These are phyloP conservation scores for Caenorhabditis auriculariae DNA, from an alignment of 2,888 invertebrate genomes.

Conservation along the genomic window DNA sequence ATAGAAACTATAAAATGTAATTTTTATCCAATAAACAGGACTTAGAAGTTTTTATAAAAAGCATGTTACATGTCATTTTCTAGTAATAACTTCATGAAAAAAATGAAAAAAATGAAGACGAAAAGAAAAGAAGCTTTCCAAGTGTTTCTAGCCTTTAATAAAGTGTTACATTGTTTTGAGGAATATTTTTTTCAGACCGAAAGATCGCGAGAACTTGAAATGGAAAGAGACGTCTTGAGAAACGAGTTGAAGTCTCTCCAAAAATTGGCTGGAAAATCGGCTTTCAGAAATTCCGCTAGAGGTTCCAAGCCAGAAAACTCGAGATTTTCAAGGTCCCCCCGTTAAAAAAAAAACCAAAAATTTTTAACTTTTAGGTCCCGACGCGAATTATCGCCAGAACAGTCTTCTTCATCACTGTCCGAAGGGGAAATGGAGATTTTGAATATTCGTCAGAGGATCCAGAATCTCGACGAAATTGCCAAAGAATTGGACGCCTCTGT, in stretches of 20 bases:
- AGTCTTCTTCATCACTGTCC: constrained; percentile 16
- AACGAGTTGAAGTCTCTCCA: constrained; percentile 17
- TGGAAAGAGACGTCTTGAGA: constrained; percentile 20
- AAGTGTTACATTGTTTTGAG: too few species aligned
- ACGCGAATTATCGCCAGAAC: constrained; percentile 4
- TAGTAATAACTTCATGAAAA: too few species aligned
- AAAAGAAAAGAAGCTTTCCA: too few species aligned
- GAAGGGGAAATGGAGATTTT: constrained; percentile 27
- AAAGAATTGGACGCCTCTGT: constrained; percentile 35
- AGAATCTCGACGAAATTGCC: constrained; percentile 36
- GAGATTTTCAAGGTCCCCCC: neutral
- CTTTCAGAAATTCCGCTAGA: too few species aligned
- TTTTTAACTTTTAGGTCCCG: neutral
- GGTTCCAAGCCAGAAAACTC: neutral
- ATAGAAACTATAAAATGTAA: too few species aligned
- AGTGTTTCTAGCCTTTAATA: too few species aligned
- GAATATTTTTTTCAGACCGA: constrained; percentile 19
- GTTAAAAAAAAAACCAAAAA: neutral
- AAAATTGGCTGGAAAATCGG: constrained; percentile 8
- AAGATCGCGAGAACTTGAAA: constrained; percentile 18
- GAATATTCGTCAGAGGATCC: constrained; percentile 30
- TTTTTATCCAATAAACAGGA: too few species aligned
- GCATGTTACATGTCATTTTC: too few species aligned
- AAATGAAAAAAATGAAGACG: too few species aligned
- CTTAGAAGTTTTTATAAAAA: too few species aligned